A percentile compares a stretch with the other conserved stretches of the same genome.
Conservation (phyloP, 1,140 invertebrate species). For the Trichonephila clavata region DNA sequence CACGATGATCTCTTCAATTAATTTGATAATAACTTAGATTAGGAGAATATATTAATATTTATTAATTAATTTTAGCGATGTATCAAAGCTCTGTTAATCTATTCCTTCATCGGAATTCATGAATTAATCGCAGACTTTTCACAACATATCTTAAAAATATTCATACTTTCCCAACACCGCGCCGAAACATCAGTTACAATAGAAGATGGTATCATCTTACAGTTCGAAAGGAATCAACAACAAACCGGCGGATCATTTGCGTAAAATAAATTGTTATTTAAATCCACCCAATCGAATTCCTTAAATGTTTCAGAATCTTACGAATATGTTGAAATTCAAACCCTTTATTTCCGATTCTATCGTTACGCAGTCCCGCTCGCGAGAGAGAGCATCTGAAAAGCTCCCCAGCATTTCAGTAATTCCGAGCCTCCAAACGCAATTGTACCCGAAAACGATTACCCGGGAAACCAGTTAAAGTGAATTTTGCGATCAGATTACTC, state of each 20-base stretch:
- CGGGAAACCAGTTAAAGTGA: constrained; percentile 70
- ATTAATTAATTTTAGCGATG: too few relatives aligned
- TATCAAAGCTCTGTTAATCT: too few relatives aligned
- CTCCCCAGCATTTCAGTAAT: constrained; percentile 35
- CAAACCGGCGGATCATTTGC: not conserved
- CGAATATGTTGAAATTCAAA: constrained; percentile 19
- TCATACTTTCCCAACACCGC: too few relatives aligned
- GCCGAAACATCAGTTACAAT: too few relatives aligned
- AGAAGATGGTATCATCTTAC: too few relatives aligned
- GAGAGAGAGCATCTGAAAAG: constrained; percentile 1
- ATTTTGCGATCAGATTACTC: constrained; percentile 73
- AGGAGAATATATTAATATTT: too few relatives aligned
- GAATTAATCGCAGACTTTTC: too few relatives aligned
- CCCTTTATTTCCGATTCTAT: constrained; percentile 2
- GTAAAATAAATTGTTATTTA: not conserved
- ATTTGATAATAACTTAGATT: too few relatives aligned
- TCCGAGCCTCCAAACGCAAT: constrained; percentile 38
- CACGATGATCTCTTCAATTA: too few relatives aligned
- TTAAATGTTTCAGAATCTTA: not conserved
- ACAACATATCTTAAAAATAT: too few relatives aligned
- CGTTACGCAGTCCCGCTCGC: not conserved
- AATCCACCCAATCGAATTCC: not conserved
- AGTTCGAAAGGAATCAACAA: too few relatives aligned
- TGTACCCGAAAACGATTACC: constrained; percentile 44
- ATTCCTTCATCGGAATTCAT: too few relatives aligned